phyloP scores from a whole-genome alignment of 1,140 invertebrate genomes.

The Drosophila trapezifrons region DNA sequence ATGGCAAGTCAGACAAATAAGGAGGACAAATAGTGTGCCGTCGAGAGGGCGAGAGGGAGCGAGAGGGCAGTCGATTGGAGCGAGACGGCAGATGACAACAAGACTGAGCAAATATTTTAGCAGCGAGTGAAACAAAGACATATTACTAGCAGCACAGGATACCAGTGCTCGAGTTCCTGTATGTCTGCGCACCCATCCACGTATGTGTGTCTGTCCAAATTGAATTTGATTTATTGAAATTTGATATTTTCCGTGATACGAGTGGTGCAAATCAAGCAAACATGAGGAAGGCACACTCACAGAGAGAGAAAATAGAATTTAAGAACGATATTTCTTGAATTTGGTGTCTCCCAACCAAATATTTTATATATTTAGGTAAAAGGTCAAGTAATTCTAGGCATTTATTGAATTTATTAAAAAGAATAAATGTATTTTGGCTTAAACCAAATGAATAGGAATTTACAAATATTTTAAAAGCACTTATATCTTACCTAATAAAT shows the following conservation, averaged over 20 bases:
- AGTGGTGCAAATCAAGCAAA: conserved; percentile 80
- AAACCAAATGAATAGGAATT: too few relatives aligned
- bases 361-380: too few relatives aligned
- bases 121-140: conserved; percentile 79
- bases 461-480: too few relatives aligned
- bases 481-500: too few relatives aligned
- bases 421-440: too few relatives aligned
- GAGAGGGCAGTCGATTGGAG: conserved; percentile 7
- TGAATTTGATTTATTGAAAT: conserved; percentile 84
- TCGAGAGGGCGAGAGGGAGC: background rate
- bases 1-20: conserved; percentile 72
- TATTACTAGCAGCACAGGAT: conserved; percentile 72
- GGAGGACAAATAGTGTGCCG: conserved; percentile 66
- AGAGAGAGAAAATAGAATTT: background rate
- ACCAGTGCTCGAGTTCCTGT: conserved; percentile 43
- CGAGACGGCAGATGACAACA: conserved; percentile 57
- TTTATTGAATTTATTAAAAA: too few relatives aligned
- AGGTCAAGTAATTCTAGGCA: too few relatives aligned
- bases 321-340: background rate
- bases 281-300: conserved; percentile 50
- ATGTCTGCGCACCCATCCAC: conserved; percentile 12
- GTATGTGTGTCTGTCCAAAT: conserved; percentile 72
- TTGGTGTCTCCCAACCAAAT: too few relatives aligned
- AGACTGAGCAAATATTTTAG: conserved; percentile 80
- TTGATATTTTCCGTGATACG: conserved; percentile 83